phyloP scores from a whole-genome alignment of 2,113 vertebrate genomes.

The Proteles cristata region DNA sequence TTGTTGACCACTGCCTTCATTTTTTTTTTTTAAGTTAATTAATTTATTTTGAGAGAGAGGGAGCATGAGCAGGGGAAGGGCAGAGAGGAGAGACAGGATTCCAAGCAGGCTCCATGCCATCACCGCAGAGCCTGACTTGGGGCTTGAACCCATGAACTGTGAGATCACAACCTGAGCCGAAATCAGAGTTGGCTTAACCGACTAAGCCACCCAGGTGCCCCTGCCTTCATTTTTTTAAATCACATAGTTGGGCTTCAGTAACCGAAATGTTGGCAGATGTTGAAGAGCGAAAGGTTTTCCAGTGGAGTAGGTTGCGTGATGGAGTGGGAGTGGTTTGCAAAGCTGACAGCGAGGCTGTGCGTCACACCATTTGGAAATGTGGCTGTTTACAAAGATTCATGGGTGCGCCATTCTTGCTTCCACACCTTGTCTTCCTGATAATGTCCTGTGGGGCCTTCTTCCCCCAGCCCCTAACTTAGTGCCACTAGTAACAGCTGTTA shows the following conservation, averaged over 20 bases:
- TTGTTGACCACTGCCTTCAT: background rate
- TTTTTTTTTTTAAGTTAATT: no score
- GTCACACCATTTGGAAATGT: background rate
- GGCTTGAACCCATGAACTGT: no score
- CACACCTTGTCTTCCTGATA: background rate
- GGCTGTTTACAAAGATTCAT: background rate
- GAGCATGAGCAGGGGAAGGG: no score
- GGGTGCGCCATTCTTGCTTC: background rate
- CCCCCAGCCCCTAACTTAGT: background rate
- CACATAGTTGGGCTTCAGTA: background rate
- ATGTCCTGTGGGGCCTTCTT: background rate
- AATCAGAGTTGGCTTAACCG: no score
- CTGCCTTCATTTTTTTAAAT: background rate
- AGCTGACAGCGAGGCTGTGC: background rate
- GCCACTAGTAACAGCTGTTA: constrained; percentile 43
- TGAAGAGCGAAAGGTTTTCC: background rate
- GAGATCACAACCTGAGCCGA: no score
- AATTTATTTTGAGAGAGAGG: no score
- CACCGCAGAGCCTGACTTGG: no score
- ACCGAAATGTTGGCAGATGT: background rate
- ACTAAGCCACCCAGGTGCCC: no score
- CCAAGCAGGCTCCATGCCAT: no score
- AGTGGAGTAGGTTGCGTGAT: background rate
- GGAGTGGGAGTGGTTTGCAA: background rate
- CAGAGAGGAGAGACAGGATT: no score